These are phyloP conservation scores for Hydrozoanthus tunicans DNA, from an alignment of 64 coral and sea anemone genomes.

Conservation along the genomic window DNA sequence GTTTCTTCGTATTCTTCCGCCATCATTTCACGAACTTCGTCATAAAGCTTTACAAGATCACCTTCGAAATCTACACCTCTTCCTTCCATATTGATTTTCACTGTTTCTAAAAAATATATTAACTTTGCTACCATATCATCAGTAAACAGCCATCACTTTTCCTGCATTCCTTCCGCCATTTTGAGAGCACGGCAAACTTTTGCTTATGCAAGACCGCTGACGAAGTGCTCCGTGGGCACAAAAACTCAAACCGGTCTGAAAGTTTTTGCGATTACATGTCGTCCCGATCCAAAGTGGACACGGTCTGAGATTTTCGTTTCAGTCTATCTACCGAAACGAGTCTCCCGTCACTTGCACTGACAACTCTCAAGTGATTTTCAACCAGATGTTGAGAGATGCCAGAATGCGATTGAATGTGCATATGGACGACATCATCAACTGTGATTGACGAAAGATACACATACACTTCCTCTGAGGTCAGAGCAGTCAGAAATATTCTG, in stretches of 20 bases:
- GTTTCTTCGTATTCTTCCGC: slow-evolving; percentile 40
- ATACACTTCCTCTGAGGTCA: slow-evolving; percentile 54
- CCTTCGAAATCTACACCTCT: too few relatives aligned
- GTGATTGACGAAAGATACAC: slow-evolving; percentile 59
- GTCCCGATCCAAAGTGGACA: slow-evolving; percentile 11
- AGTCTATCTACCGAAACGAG: slow-evolving; percentile 5
- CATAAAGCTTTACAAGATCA: neutral
- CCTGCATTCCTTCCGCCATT: slow-evolving; percentile 16
- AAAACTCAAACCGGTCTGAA: too few relatives aligned
- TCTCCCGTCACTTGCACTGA: neutral
- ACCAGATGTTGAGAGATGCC: slow-evolving; percentile 47
- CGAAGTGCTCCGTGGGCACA: neutral
- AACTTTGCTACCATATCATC: slow-evolving; percentile 52
- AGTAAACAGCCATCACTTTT: slow-evolving; percentile 48
- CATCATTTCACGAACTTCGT: neutral
- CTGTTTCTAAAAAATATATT: neutral
- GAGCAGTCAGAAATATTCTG: slow-evolving; percentile 28
- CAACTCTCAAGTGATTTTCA: slow-evolving; percentile 36
- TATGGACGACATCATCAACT: slow-evolving; percentile 20
- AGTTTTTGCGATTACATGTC: neutral
- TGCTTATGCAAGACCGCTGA: slow-evolving; percentile 21
- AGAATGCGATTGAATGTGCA: slow-evolving; percentile 38
- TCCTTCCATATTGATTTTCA: slow-evolving; percentile 51
- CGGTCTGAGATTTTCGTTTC: slow-evolving; percentile 45
- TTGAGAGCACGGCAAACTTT: slow-evolving; percentile 39